Conservation (phyloP, 1,140 invertebrate genomes). For the Amyelois transitella region DNA sequence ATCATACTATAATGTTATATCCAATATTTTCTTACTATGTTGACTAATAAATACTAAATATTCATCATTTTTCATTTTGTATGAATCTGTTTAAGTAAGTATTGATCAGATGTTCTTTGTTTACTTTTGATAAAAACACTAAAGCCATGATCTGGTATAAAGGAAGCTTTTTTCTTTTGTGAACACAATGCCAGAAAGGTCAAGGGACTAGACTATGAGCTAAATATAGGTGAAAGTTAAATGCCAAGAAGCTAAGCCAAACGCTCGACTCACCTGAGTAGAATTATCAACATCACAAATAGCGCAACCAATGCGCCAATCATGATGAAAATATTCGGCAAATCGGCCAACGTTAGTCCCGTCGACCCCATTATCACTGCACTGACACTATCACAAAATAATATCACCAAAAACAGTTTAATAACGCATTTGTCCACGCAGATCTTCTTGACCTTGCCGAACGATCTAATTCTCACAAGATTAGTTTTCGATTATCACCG, state of each 20-base stretch:
- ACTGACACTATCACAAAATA: slow-evolving; percentile 38
- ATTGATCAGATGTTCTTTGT: background rate
- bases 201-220: background rate
- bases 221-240: background rate
- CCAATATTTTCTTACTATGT: too few species aligned
- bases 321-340: slow-evolving; percentile 82
- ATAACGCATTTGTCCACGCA: slow-evolving; percentile 43
- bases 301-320: slow-evolving; percentile 77
- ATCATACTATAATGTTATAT: too few species aligned
- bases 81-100: background rate
- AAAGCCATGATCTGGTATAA: background rate
- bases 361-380: slow-evolving; percentile 63
- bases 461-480: slow-evolving; percentile 45
- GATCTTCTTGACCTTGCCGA: slow-evolving; percentile 39
- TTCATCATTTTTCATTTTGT: background rate
- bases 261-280: slow-evolving; percentile 56
- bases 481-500: slow-evolving; percentile 21
- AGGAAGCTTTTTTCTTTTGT: background rate
- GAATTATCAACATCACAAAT: slow-evolving; percentile 63
- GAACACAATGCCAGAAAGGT: background rate
- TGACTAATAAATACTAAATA: too few species aligned
- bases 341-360: slow-evolving; percentile 79
- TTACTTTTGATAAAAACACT: background rate
- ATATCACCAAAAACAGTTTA: slow-evolving; percentile 26
- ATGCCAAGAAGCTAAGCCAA: background rate